Base-by-base conservation (phyloP, 2,113 vertebrate genomes). In the Charina bottae region DNA sequence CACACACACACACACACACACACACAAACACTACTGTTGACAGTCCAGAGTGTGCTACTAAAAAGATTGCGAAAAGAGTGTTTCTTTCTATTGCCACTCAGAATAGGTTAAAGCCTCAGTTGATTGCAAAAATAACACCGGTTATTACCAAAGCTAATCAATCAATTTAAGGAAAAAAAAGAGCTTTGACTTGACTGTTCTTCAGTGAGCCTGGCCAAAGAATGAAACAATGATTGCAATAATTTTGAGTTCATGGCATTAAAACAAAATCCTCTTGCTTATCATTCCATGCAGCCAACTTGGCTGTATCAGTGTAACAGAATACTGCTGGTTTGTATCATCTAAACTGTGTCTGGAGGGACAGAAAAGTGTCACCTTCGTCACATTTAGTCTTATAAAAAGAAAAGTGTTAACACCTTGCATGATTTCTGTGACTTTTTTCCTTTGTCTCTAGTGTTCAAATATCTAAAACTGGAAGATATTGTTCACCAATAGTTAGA, bases 301-400 rank as follows among this genome's bases (percentile, higher is more conserved):
- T 0, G 0, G 21, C 0, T 19, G 92, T 96, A 95, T 91, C 93
- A 89, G 58, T 54, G 78, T 92, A 94, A 95, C 92, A 93, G 93
- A 94, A 87, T 87, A 89, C 92, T 95, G 92, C 42, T 93, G 96
- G 92, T 95, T 95, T 95, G 8, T 93, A 83, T 95, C 26, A 88
- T 64, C 90, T 92, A 89, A 96, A 92, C 92, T 42, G 87, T 72
- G 88, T 95, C 95, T 94, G 60, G 88, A 95, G 91, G 91, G 93
- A 95, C 33, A 59, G 91, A 95, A 94, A 90, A 11, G 91, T 93
- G 87, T 87, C 88, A 87, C 87, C 92, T 95, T 0, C 0, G 90
- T 93, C 93, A 86, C 89, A 93, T 78, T 56, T n/a, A 92, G 11
- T 60, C 68, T 95, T 28, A 88, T 87, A 95, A 94, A 94, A 93